Conservation (phyloP, 2,113 vertebrate species). For the Esox niger region DNA sequence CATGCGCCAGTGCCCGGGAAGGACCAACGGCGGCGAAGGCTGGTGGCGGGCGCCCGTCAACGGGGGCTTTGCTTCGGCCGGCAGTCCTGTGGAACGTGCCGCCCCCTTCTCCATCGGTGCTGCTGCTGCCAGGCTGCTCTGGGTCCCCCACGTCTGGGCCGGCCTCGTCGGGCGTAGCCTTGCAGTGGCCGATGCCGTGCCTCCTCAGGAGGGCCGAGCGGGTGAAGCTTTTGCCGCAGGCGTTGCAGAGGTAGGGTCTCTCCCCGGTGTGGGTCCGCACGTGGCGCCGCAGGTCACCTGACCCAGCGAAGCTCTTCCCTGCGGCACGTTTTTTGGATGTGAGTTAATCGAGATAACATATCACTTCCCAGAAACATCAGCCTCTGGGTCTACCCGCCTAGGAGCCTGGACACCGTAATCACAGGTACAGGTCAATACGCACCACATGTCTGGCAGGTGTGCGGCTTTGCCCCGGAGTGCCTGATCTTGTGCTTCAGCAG, state of each 20-base stretch:
- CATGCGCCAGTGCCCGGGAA: constrained; percentile 26
- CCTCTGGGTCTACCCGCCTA: too few species aligned
- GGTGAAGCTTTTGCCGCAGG: constrained; percentile 88
- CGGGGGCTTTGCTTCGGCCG: constrained; percentile 50
- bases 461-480: constrained; percentile 87
- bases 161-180: constrained; percentile 29
- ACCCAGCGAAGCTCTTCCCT: constrained; percentile 93
- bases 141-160: constrained; percentile 23
- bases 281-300: constrained; percentile 90
- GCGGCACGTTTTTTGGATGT: too few species aligned
- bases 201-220: constrained; percentile 88
- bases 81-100: constrained; percentile 45
- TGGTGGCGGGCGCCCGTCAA: constrained; percentile 38
- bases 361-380: too few species aligned
- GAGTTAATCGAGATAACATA: too few species aligned
- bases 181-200: constrained; percentile 82
- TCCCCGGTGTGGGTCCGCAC: constrained; percentile 92
- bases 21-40: constrained; percentile 33
- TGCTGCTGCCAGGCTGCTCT: constrained; percentile 18
- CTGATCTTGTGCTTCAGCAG: constrained; percentile 87
- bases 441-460: constrained; percentile 93
- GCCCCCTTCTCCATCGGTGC: constrained; percentile 28
- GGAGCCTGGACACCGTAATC: too few species aligned
- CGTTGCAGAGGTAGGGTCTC: constrained; percentile 86
- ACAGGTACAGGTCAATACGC: constrained; percentile 23